Base-by-base conservation (phyloP, 2,113 vertebrate genomes). In the Indicator indicator region DNA sequence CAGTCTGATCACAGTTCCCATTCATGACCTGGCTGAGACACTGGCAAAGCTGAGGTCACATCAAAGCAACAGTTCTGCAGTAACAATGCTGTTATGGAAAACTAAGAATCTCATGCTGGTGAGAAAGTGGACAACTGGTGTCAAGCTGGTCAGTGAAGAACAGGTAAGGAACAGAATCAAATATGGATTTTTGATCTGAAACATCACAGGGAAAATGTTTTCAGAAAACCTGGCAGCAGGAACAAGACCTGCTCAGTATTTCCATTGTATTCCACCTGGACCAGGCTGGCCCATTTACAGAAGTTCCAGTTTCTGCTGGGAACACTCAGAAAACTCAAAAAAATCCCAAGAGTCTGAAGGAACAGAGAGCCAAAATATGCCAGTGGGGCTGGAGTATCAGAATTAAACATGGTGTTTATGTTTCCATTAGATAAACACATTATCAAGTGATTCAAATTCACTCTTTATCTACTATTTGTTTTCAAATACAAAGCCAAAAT, bases 121-220 rank as follows among this genome's bases (percentile, higher is more conserved):
- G 7, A 83, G 67, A 64, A 96, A 75, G 40, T 42, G 73, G 90
- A 96, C 79, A 93, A 97, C 96, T 74, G 97, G 95, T 40, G 93
- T 94, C 1, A 94, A 97, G 83, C 96, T 96, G 74, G 69, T 65
- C 62, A 63, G 52, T 30, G 33, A 91, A 73, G 26, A 65, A 54
- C 36, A 94, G 80, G 83, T 36, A 90, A 83, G 50, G 65, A 71
- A 59, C 21, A 58, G 78, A 85, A 74, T 69, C 32, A 87, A 64
- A 60, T 27, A 23, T 6, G 20, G 24, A 65, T 9, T 70, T 81
- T 58, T 56, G 21, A 82, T 73, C 50, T 50, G 78, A 79, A 89
- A 69, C n/a, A 13, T 83, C 48, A 21, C 48, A 84, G 83, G 50
- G 30, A 65, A 40, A 56, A 42, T 1, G 6, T 73, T 89, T 87